Percentiles rank a stretch among this genome's conserved stretches.
Evolutionary conservation across 2,888 invertebrate genomes (phyloP).

Genomic region (Eilema griseolum): DNA sequence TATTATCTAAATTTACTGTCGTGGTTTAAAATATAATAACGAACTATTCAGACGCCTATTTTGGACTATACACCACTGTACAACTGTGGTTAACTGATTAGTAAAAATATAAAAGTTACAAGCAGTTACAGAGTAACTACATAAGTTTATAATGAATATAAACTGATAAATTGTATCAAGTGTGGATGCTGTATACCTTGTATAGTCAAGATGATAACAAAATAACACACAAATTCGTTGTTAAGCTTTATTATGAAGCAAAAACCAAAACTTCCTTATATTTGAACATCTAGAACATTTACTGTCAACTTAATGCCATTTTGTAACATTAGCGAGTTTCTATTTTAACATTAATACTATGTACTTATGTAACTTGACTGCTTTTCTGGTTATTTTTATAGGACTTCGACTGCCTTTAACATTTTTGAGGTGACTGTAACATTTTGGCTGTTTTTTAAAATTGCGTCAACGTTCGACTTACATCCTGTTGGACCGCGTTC

Average conservation of each 20-base stretch:
- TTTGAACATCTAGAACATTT: conserved; percentile 37
- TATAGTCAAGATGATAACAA: conserved; percentile 39
- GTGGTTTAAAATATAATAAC: too few species aligned
- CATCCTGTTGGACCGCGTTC: too few species aligned
- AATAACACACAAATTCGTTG: conserved; percentile 73
- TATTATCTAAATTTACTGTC: too few species aligned
- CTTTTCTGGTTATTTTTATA: not conserved
- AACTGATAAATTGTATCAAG: not conserved
- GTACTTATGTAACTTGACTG: conserved; percentile 41
- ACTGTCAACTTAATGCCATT: conserved; percentile 58
- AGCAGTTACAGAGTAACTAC: too few species aligned
- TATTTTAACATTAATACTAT: conserved; percentile 53
- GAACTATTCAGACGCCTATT: too few species aligned
- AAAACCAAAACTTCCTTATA: conserved; percentile 53
- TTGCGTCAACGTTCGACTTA: too few species aligned
- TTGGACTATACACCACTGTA: too few species aligned
- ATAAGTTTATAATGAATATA: too few species aligned
- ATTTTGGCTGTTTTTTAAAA: not conserved
- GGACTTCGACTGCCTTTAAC: not conserved
- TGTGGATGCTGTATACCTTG: not conserved
- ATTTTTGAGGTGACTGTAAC: too few species aligned
- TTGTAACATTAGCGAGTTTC: conserved; percentile 65
- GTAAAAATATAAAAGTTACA: too few species aligned
- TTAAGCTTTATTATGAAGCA: conserved; percentile 74
- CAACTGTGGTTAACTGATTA: too few species aligned